Percentiles rank a stretch among this genome's conserved stretches.
These are phyloP conservation scores for Micromys minutus DNA, from an alignment of 2,113 vertebrate genomes.

Conservation along the genomic window DNA sequence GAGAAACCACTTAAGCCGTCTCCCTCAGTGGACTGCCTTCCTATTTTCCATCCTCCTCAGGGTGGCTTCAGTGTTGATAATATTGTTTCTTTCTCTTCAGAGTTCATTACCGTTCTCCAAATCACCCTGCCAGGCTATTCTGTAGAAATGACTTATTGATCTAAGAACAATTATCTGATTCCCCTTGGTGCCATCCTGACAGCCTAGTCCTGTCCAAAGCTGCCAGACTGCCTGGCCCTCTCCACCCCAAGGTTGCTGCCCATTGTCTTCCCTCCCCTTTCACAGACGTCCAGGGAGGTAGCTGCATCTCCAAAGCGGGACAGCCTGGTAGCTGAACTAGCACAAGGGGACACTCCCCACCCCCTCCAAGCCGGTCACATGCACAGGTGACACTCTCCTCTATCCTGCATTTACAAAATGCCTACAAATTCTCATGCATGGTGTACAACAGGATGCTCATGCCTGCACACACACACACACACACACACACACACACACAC, in stretches of 20 bases:
- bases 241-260: conserved; percentile 3
- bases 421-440: background rate
- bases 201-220: conserved; percentile 52
- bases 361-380: background rate
- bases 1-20: background rate
- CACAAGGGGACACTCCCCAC: background rate
- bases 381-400: background rate
- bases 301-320: background rate
- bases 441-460: background rate
- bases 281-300: background rate
- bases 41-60: conserved; percentile 48
- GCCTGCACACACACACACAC: no score
- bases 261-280: background rate
- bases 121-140: conserved; percentile 71
- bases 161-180: conserved; percentile 67
- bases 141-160: conserved; percentile 84
- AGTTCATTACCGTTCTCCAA: conserved; percentile 82
- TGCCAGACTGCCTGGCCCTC: background rate
- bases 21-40: conserved; percentile 41
- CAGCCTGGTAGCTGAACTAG: background rate
- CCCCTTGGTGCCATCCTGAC: conserved; percentile 75
- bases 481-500: no score
- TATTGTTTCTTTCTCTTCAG: conserved; percentile 82
- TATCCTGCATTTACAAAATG: background rate
- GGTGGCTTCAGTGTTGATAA: conserved; percentile 80